These are phyloP conservation scores for Sepioteuthis lessoniana DNA, from an alignment of 2,888 invertebrate species.

Conservation along the genomic window DNA sequence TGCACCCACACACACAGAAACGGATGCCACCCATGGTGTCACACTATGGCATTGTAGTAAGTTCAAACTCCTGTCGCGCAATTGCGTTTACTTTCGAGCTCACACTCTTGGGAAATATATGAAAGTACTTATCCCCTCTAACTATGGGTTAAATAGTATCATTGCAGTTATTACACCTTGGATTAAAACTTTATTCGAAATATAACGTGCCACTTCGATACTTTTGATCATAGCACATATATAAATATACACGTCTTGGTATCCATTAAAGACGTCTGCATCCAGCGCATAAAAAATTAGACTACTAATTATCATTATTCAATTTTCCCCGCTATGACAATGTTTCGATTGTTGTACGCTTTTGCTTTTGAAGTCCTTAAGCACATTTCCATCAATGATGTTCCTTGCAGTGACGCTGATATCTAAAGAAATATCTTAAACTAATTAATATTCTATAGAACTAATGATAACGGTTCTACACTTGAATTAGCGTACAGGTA, in stretches of 20 bases:
- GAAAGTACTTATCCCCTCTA: too few species aligned
- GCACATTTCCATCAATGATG: background rate
- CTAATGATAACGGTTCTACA: background rate
- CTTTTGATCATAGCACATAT: background rate
- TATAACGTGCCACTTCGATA: too few species aligned
- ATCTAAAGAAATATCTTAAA: background rate
- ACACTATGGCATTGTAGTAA: too few species aligned
- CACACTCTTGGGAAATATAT: too few species aligned
- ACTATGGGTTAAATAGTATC: too few species aligned
- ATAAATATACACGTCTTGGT: background rate
- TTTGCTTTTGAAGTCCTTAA: background rate
- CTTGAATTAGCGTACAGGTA: background rate
- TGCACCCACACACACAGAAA: too few species aligned
- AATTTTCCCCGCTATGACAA: background rate
- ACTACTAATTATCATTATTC: background rate
- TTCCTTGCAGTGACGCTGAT: background rate
- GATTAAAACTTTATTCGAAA: too few species aligned
- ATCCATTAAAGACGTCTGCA: background rate
- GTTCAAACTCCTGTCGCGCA: too few species aligned
- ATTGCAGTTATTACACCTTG: too few species aligned
- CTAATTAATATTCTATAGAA: background rate
- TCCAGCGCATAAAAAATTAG: background rate
- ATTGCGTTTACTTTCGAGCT: too few species aligned
- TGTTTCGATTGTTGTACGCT: background rate
- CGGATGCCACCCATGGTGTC: too few species aligned